Conservation (phyloP, 2,797 vertebrate genomes). For the Momotus momota region DNA sequence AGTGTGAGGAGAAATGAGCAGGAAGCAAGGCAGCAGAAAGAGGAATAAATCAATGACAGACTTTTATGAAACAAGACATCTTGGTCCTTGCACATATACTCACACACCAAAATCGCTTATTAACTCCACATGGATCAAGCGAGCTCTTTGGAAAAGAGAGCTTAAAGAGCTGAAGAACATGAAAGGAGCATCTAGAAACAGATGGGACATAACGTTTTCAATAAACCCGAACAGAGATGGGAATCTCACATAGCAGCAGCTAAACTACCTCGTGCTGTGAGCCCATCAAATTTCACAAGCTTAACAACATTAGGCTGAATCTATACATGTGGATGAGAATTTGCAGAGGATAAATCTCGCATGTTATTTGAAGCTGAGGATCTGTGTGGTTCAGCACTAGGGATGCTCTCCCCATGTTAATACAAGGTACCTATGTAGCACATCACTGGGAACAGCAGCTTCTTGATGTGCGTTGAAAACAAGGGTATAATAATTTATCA, state of each 20-base stretch:
- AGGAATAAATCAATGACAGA: constrained; percentile 46
- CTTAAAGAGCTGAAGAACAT: constrained; percentile 42
- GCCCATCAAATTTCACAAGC: constrained; percentile 64
- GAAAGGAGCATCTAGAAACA: constrained; percentile 69
- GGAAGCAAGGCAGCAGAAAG: constrained; percentile 61
- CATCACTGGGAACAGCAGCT: neutral
- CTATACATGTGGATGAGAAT: neutral
- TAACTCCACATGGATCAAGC: constrained; percentile 27
- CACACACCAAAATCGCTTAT: neutral
- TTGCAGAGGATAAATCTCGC: constrained; percentile 49
- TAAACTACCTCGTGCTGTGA: constrained; percentile 44
- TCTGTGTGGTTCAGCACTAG: neutral
- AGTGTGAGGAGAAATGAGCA: constrained; percentile 53
- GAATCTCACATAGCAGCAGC: constrained; percentile 33
- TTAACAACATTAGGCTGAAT: neutral
- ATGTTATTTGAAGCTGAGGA: neutral
- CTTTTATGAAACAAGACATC: constrained; percentile 64
- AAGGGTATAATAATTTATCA: neutral
- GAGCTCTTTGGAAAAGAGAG: constrained; percentile 11
- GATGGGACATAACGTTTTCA: constrained; percentile 59
- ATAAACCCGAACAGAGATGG: constrained; percentile 25
- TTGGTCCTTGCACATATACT: neutral
- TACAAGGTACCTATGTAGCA: neutral
- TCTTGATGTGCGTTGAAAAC: neutral
- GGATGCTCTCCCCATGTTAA: neutral